A percentile compares a stretch with the other conserved stretches of the same genome.
These are phyloP conservation scores for Acipenser transmontanus DNA, from an alignment of 2,797 vertebrate species.

Conservation along the genomic window DNA sequence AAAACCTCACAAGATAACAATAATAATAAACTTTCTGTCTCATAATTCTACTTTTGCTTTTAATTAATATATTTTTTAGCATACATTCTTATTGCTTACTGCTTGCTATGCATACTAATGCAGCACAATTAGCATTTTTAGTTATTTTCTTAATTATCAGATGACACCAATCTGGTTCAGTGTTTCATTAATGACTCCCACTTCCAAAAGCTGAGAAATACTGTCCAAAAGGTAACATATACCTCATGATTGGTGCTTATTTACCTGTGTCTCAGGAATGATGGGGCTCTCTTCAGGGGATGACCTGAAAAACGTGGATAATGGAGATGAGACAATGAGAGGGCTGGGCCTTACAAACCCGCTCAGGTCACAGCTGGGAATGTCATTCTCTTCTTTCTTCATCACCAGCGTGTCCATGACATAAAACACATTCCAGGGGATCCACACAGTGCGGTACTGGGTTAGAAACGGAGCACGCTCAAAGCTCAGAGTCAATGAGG, in stretches of 20 bases:
- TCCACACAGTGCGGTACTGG: constrained; percentile 85
- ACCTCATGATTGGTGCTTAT: neutral
- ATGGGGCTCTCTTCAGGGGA: constrained; percentile 87
- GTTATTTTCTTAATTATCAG: too few species aligned
- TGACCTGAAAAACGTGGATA: constrained; percentile 89
- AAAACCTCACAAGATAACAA: too few species aligned
- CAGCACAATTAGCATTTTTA: too few species aligned
- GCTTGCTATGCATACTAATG: too few species aligned
- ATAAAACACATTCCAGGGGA: constrained; percentile 92
- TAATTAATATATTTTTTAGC: too few species aligned
- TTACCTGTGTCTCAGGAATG: constrained; percentile 96
- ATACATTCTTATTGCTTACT: too few species aligned
- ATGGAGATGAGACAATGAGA: constrained; percentile 80
- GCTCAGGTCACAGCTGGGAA: constrained; percentile 88
- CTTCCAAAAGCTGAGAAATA: too few species aligned
- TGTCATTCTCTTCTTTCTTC: constrained; percentile 91
- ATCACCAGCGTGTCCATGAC: constrained; percentile 96
- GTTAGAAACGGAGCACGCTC: constrained; percentile 84
- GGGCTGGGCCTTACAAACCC: constrained; percentile 85
- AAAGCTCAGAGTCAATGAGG: constrained; percentile 83
- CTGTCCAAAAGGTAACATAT: too few species aligned
- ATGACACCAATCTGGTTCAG: too few species aligned
- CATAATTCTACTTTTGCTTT: too few species aligned
- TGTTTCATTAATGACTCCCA: too few species aligned
- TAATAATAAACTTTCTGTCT: too few species aligned